These are phyloP conservation scores for Puma concolor DNA, from an alignment of 2,113 vertebrate genomes.

Conservation along the genomic window DNA sequence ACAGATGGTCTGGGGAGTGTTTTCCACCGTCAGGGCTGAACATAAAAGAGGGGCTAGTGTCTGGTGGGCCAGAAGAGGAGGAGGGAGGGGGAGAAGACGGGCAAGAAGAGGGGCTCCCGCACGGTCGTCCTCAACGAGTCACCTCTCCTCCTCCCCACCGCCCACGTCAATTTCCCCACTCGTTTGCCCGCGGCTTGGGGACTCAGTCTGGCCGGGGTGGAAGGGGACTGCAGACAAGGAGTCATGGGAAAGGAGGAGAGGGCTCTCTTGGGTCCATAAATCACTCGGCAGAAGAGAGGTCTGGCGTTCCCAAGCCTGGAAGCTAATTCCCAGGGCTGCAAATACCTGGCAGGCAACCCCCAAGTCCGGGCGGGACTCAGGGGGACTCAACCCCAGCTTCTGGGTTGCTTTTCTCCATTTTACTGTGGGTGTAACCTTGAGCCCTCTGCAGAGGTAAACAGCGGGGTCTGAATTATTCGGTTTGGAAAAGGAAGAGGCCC, in stretches of 20 bases:
- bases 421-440: slow-evolving; percentile 66
- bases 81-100: background rate
- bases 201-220: background rate
- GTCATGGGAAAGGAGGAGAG: slow-evolving; percentile 33
- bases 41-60: background rate
- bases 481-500: slow-evolving; percentile 72
- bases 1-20: background rate
- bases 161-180: background rate
- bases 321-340: slow-evolving; percentile 66
- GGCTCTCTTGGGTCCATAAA: slow-evolving; percentile 18
- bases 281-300: background rate
- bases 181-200: background rate
- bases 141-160: background rate
- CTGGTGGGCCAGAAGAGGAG: background rate
- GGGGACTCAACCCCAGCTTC: background rate
- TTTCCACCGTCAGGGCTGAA: background rate
- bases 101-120: background rate
- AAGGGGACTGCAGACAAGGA: slow-evolving; percentile 25
- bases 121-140: background rate
- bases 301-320: slow-evolving; percentile 20
- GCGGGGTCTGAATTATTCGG: slow-evolving; percentile 68
- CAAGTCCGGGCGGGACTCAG: background rate
- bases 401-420: slow-evolving; percentile 14
- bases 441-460: slow-evolving; percentile 69
- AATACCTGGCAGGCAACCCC: slow-evolving; percentile 62